Evolutionary conservation across 2,113 vertebrate species (phyloP), one percentile per base, ranked within the genome.

Genomic region (Nesospiza acunhae): DNA sequence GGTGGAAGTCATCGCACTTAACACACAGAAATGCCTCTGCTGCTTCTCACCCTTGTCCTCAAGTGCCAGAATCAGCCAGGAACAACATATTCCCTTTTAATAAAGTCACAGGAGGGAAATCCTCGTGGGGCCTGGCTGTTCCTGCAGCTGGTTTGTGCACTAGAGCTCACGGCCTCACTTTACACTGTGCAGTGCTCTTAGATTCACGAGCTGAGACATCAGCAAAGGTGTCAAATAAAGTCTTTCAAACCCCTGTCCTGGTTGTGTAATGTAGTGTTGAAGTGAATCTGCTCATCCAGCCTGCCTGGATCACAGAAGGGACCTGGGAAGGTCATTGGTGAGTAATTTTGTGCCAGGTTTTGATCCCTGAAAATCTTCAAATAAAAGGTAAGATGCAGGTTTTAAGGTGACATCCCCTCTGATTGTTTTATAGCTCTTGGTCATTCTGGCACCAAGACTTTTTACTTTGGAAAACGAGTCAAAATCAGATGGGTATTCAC

Each of bases 191-290:
- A 60, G 87, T 72, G 89, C 95, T 96, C 92, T 93, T 96, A 94
- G 92, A 96, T 87, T 94, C 92, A 84, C 21, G 1, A 90, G 92
- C 89, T 95, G 96, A 69, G 91, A 24, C 96, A 92, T 68, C 93
- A 79, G 90, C 88, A 60, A 95, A 92, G 73, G 92, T 93, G 93
- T 94, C 88, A 74, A 96, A 97, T 97, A 97, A 97, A 97, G 81
- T 55, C 93, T 94, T 96, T 94, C 81, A 87, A 97, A 85, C 74
- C 89, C 94, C 55, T 35, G 73, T 39, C n/a, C 63, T 84, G 63
- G 46, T 13, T 84, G 89, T 94, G 86, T 75, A 73, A 84, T 22
- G 41, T 41, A 6, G 74, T 42, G 41, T 78, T 33, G 56, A 27
- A 72, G 86, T n/a, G 84, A 89, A 55, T 68, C 80, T 39, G 55